These are phyloP conservation scores for Amphilophus citrinellus DNA, from an alignment of 2,113 vertebrate species.

Conservation along the genomic window DNA sequence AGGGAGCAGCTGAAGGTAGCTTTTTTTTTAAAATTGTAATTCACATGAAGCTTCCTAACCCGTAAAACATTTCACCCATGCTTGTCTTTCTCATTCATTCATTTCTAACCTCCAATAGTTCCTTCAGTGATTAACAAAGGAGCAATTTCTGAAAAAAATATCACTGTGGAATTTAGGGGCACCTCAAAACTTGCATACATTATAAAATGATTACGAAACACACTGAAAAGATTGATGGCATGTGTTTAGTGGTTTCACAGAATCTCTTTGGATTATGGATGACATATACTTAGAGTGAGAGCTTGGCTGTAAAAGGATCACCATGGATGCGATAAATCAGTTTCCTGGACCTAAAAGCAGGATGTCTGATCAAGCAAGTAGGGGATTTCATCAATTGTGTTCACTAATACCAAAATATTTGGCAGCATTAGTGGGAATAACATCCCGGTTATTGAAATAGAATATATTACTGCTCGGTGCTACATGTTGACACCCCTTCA, in stretches of 20 bases:
- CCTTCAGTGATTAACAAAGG: constrained; percentile 4
- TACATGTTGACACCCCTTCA: not conserved
- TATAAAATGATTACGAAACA: constrained; percentile 1
- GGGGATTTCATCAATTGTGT: not conserved
- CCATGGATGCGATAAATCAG: not conserved
- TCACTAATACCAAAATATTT: not conserved
- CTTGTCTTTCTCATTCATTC: not conserved
- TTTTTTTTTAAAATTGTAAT: not conserved
- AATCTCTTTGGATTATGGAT: constrained; percentile 4
- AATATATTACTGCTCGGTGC: not conserved
- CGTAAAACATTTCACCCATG: not conserved
- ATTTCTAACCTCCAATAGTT: not conserved
- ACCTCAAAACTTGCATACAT: not conserved
- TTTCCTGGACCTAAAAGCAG: not conserved
- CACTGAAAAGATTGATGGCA: not conserved
- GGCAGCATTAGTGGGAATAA: not conserved
- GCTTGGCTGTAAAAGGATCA: not conserved
- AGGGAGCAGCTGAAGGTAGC: not conserved
- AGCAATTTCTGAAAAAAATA: not conserved
- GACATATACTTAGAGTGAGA: constrained; percentile 2
- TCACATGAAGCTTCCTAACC: not conserved
- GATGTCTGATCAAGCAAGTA: not conserved
- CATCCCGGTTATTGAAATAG: not conserved
- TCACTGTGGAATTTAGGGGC: not conserved
- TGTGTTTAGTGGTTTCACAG: not conserved